Evolutionary conservation across 2,888 invertebrate species (phyloP).

Genomic region (Halictus ligatus): DNA sequence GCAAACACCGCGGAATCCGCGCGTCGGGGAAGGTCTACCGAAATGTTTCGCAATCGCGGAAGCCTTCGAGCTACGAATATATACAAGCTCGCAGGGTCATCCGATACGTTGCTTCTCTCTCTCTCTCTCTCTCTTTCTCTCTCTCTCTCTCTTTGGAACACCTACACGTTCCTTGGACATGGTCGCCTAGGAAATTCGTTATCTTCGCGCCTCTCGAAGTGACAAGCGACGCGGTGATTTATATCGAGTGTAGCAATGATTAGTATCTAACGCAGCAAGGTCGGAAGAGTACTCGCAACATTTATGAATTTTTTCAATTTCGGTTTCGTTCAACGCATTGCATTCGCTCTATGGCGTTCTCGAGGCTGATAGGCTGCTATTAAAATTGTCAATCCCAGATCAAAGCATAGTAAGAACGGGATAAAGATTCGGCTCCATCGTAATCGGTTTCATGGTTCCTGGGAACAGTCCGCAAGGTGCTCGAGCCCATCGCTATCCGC

Average conservation of each 20-base stretch:
- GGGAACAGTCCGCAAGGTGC: too few species aligned
- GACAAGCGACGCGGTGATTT: too few species aligned
- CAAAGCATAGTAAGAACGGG: too few species aligned
- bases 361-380: too few species aligned
- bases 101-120: not conserved
- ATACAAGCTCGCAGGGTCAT: constrained; percentile 16
- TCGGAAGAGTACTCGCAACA: not conserved
- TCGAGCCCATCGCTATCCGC: too few species aligned
- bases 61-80: constrained; percentile 34
- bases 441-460: too few species aligned
- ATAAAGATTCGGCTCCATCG: too few species aligned
- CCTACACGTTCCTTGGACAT: not conserved
- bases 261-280: not conserved
- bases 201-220: not conserved
- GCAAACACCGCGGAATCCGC: constrained; percentile 48
- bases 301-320: not conserved
- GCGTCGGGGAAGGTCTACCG: constrained; percentile 42
- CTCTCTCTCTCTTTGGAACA: too few species aligned
- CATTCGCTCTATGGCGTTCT: too few species aligned
- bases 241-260: not conserved
- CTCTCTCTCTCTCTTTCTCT: not conserved
- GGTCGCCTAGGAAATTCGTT: not conserved
- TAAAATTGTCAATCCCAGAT: too few species aligned
- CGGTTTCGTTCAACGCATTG: too few species aligned
- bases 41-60: constrained; percentile 57